Evolutionary conservation across 2,797 vertebrate species (phyloP).

Genomic region (Schizopygopsis pylzovi): DNA sequence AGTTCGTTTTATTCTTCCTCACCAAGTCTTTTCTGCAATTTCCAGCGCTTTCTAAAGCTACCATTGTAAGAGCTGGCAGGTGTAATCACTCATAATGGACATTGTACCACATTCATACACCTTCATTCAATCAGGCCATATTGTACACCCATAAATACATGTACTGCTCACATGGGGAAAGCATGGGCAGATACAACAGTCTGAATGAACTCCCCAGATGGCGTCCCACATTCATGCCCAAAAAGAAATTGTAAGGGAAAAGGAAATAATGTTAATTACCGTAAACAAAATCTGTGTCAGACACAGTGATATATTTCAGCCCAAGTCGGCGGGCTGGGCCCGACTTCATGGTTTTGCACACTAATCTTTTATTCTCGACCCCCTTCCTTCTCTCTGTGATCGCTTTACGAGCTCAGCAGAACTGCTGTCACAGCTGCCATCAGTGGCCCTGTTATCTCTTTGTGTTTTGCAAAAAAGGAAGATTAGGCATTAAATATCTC

Average conservation of each 20-base stretch:
- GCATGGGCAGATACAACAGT: slow-evolving; percentile 41
- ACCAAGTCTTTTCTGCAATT: slow-evolving; percentile 5
- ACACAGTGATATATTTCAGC: slow-evolving; percentile 49
- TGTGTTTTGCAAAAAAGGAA: slow-evolving; percentile 55
- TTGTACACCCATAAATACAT: slow-evolving; percentile 57
- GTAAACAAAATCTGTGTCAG: slow-evolving; percentile 60
- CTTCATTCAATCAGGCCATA: slow-evolving; percentile 60
- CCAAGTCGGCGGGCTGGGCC: slow-evolving; percentile 47
- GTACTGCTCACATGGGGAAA: slow-evolving; percentile 38
- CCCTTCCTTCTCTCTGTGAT: slow-evolving; percentile 45
- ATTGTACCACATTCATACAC: slow-evolving; percentile 55
- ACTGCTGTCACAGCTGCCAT: slow-evolving; percentile 59
- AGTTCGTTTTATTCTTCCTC: slow-evolving; percentile 11
- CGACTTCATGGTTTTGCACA: slow-evolving; percentile 37
- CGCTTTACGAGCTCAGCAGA: slow-evolving; percentile 42
- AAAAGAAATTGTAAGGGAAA: slow-evolving; percentile 54
- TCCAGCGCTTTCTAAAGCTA: slow-evolving; percentile 40
- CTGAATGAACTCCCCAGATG: slow-evolving; percentile 59
- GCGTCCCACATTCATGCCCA: slow-evolving; percentile 48
- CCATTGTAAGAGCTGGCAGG: slow-evolving; percentile 52
- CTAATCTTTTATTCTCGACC: slow-evolving; percentile 43
- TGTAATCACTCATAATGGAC: slow-evolving; percentile 55
- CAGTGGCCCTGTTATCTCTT: slow-evolving; percentile 57
- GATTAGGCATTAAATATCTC: slow-evolving; percentile 61
- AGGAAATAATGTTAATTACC: slow-evolving; percentile 64